A percentile compares a stretch with the other conserved stretches of the same genome.
phyloP scores from a whole-genome alignment of 2,113 vertebrate genomes.

The Solenodon paradoxus region DNA sequence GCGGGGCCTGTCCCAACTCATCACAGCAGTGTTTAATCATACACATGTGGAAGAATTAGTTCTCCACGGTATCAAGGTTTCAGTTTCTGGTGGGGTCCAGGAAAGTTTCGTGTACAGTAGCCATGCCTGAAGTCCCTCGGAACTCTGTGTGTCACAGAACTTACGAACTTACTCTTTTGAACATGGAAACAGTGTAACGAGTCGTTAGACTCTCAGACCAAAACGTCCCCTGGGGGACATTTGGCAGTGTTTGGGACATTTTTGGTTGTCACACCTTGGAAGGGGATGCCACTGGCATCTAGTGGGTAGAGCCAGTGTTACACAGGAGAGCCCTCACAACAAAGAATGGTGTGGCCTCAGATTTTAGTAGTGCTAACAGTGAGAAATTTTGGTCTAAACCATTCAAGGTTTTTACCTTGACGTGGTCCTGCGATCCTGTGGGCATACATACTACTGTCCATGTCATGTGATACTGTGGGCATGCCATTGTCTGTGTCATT shows the following conservation, averaged over 20 bases:
- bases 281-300: not conserved
- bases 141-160: not conserved
- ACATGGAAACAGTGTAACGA: not conserved
- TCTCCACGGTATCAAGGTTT: not conserved
- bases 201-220: not conserved
- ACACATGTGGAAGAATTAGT: conserved; percentile 47
- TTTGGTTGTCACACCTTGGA: not conserved
- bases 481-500: not conserved
- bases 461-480: not conserved
- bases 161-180: not conserved
- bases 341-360: not conserved
- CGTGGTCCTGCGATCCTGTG: not conserved
- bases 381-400: not conserved
- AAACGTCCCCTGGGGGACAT: not conserved
- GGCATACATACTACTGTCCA: not conserved
- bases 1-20: conserved; percentile 65
- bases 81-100: not conserved
- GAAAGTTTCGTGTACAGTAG: not conserved
- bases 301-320: not conserved
- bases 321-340: not conserved
- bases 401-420: not conserved
- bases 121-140: not conserved
- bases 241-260: not conserved
- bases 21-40: conserved; percentile 58
- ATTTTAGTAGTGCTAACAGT: not conserved